Conservation (phyloP, 2,888 invertebrate genomes). For the Choreutis nemorana region DNA sequence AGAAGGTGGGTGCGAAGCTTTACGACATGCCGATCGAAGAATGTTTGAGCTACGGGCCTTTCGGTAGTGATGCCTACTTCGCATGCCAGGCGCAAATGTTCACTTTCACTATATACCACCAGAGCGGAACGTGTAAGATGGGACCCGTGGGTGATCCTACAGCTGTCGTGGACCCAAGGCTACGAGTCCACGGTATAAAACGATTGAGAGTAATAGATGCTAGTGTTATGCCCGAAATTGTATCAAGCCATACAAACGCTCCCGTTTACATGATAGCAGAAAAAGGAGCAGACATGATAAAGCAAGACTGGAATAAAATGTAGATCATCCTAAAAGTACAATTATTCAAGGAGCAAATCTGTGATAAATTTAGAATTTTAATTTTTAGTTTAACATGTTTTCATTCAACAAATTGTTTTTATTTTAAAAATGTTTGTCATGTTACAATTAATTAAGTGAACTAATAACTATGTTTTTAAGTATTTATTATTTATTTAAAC, state of each 20-base stretch:
- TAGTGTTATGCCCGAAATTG: slow-evolving; percentile 80
- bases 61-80: slow-evolving; percentile 74
- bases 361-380: slow-evolving; percentile 8
- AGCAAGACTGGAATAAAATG: slow-evolving; percentile 55
- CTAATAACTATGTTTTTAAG: no score
- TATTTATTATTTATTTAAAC: no score
- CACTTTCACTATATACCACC: slow-evolving; percentile 76
- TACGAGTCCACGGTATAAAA: slow-evolving; percentile 71
- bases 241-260: slow-evolving; percentile 80
- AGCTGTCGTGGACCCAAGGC: slow-evolving; percentile 70
- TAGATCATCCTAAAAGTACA: no score
- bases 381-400: slow-evolving; percentile 2
- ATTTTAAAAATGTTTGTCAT: slow-evolving; percentile 16
- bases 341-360: no score
- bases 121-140: slow-evolving; percentile 74
- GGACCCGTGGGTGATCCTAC: slow-evolving; percentile 61
- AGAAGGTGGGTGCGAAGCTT: slow-evolving; percentile 63
- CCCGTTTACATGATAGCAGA: slow-evolving; percentile 85
- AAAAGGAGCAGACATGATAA: slow-evolving; percentile 77
- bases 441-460: background rate
- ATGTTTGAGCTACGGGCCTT: slow-evolving; percentile 60
- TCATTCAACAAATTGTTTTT: slow-evolving; percentile 16
- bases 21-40: slow-evolving; percentile 68
- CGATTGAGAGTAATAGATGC: slow-evolving; percentile 79
- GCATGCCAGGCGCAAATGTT: slow-evolving; percentile 72